These are phyloP conservation scores for Chaenodraco wilsoni DNA, from an alignment of 2,797 vertebrate genomes.

Conservation along the genomic window DNA sequence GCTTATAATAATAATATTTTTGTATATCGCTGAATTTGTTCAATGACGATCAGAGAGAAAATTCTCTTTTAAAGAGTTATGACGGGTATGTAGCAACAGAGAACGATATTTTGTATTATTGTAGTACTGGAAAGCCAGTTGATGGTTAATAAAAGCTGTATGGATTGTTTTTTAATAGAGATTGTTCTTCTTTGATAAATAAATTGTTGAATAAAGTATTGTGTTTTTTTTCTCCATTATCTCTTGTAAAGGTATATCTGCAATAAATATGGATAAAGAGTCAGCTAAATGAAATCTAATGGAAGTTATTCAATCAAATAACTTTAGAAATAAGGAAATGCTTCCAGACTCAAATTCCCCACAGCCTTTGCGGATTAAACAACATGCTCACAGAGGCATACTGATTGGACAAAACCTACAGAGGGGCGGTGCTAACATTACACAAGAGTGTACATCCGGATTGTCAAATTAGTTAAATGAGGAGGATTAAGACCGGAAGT, in stretches of 20 bases:
- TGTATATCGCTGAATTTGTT: constrained; percentile 19
- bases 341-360: constrained; percentile 38
- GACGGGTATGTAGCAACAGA: constrained; percentile 30
- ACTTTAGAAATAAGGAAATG: neutral
- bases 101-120: constrained; percentile 25
- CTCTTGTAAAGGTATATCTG: neutral
- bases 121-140: constrained; percentile 41
- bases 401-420: constrained; percentile 49
- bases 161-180: constrained; percentile 30
- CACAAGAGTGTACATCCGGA: constrained; percentile 36
- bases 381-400: neutral
- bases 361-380: constrained; percentile 4
- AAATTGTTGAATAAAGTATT: neutral
- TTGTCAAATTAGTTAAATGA: constrained; percentile 17
- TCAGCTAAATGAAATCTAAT: too few species aligned
- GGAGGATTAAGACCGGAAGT: neutral
- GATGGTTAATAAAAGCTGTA: constrained; percentile 25
- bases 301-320: too few species aligned
- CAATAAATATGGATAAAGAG: neutral
- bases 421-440: constrained; percentile 32
- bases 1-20: constrained; percentile 20
- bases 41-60: constrained; percentile 15
- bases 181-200: constrained; percentile 52
- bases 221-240: neutral
- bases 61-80: constrained; percentile 32